These are phyloP conservation scores for Hirtodrosophila trivittata DNA, from an alignment of 2,888 invertebrate species.

Conservation along the genomic window DNA sequence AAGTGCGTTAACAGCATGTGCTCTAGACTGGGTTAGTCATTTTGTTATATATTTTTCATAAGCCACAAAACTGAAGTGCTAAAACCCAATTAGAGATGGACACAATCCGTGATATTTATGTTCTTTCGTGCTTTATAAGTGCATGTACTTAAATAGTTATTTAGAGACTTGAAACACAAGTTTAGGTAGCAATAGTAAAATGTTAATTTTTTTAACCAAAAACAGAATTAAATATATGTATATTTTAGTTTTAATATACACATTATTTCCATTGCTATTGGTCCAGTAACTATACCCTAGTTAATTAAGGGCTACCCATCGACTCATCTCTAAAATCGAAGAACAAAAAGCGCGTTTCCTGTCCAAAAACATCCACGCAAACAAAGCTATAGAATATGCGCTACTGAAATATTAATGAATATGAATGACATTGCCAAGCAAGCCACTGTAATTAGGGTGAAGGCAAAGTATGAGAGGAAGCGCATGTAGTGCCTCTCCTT, in stretches of 20 bases:
- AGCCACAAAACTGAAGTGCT: constrained; percentile 35
- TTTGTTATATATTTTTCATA: constrained; percentile 56
- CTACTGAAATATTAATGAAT: constrained; percentile 60
- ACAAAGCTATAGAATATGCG: constrained; percentile 17
- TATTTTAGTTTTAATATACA: no score
- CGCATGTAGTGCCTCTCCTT: not conserved
- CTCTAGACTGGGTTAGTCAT: constrained; percentile 52
- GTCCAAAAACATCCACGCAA: constrained; percentile 28
- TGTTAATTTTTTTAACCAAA: no score
- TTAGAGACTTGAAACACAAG: no score
- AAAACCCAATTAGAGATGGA: constrained; percentile 37
- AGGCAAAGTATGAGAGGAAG: constrained; percentile 4
- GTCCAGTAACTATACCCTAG: no score
- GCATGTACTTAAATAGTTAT: no score
- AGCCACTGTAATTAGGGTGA: constrained; percentile 5
- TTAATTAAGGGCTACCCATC: no score
- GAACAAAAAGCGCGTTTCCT: constrained; percentile 32
- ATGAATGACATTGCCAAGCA: constrained; percentile 44
- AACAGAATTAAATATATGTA: no score
- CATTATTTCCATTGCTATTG: no score
- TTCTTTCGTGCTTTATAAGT: not conserved
- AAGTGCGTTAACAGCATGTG: constrained; percentile 47
- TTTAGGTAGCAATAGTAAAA: no score
- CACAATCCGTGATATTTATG: not conserved
- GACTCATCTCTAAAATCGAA: constrained; percentile 36